Base-by-base conservation (phyloP, 2,888 invertebrate genomes). In the Eutolmus rufibarbis region DNA sequence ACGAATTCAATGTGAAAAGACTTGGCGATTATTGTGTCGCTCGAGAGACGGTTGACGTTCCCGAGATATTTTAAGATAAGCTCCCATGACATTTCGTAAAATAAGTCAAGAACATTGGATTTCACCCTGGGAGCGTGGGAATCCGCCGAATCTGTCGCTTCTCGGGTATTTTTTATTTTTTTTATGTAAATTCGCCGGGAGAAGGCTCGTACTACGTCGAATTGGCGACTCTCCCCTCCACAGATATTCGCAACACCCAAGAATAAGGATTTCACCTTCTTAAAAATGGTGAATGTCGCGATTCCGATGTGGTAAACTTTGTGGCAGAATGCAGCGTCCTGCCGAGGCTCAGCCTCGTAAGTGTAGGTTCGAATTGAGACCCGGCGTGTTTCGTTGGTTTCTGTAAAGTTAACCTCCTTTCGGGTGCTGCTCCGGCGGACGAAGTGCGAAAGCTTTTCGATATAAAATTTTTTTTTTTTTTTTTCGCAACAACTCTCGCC, bases 71-170 rank as follows among this genome's bases (percentile, higher is more conserved):
- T 78, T 78, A 43, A 78, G 78, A 78, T 40, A 40, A 40, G 78
- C 40, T 78, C 43, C 78, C 78, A 78, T 78, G 78, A 78, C 78
- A 78, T 78, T 78, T 78, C 37, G 40, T 23, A 43, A 78, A 43
- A 40, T 23, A 40, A 78, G 78, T 43, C 78, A 78, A 78, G 78
- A 66, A 43, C 78, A 78, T 78, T 40, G 43, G 40, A 23, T 43
- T 37, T 78, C 78, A 78, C 78, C 43, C 40, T 23, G 66, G 43
- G n/a, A 78, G 43, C 78, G 78, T 78, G 78, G 78, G 78, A 78
- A 78, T 40, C 43, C 43, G 43, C 28, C 66, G 66, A 66, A 23
- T 66, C 28, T 66, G 66, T 66, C 66, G 57, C 7, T 3, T 57
- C 57, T 57, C 19, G 57, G 57, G 23, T 12, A 8, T 0, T 4